A percentile compares a stretch with the other conserved stretches of the same genome.
Conservation (phyloP, 2,888 invertebrate species). For the Notodonta ziczac region DNA sequence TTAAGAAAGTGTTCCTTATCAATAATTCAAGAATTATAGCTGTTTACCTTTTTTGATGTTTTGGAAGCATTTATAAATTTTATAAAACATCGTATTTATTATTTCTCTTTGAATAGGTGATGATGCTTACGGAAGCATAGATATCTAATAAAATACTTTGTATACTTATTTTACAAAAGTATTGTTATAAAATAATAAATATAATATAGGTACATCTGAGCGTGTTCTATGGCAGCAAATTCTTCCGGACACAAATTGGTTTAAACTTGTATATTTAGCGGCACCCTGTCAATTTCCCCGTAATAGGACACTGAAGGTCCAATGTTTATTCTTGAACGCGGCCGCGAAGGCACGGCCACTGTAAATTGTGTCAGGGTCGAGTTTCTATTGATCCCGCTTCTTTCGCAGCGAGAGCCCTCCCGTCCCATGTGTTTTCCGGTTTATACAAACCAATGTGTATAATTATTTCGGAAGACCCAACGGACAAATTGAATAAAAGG, state of each 20-base stretch:
- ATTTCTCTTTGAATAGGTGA: constrained; percentile 19
- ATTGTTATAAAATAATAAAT: no score
- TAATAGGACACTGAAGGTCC: constrained; percentile 61
- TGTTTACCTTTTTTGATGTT: no score
- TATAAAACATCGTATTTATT: not conserved
- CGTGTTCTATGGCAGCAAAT: no score
- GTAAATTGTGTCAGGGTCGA: constrained; percentile 81
- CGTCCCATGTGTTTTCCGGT: constrained; percentile 65
- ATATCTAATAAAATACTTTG: no score
- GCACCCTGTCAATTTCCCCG: constrained; percentile 49
- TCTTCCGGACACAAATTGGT: constrained; percentile 26
- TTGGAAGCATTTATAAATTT: not conserved
- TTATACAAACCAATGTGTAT: constrained; percentile 56
- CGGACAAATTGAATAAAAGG: constrained; percentile 41
- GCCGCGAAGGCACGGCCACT: constrained; percentile 68
- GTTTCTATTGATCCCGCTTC: constrained; percentile 77
- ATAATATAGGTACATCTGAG: no score
- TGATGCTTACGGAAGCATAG: constrained; percentile 9
- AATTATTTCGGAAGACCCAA: constrained; percentile 48
- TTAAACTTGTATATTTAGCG: constrained; percentile 50
- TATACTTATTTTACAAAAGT: no score
- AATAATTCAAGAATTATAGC: no score
- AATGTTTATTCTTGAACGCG: constrained; percentile 73
- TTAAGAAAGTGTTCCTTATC: no score
- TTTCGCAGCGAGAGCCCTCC: constrained; percentile 66